Conservation (phyloP, 2,888 invertebrate genomes). For the Acrobeloides nanus region DNA sequence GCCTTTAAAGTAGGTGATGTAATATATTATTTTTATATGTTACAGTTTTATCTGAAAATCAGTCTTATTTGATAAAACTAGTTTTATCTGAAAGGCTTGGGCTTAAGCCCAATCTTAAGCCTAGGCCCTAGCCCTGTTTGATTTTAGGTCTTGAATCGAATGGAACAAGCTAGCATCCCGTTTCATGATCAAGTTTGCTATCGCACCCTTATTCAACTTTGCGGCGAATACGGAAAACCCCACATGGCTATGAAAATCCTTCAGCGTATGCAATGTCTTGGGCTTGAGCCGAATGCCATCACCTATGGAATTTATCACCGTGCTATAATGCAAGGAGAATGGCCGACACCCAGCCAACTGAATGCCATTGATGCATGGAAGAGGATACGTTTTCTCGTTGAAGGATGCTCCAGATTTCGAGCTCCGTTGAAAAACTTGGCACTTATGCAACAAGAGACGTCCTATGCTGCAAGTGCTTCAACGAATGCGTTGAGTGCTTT, state of each 20-base stretch:
- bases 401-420: constrained; percentile 15
- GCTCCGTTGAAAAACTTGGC: too few relatives aligned
- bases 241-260: constrained; percentile 78
- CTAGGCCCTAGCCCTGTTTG: neutral
- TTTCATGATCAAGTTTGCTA: constrained; percentile 68
- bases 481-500: too few relatives aligned
- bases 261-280: constrained; percentile 77
- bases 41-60: too few relatives aligned
- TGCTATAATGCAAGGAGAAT: constrained; percentile 69
- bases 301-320: constrained; percentile 82
- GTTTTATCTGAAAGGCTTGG: neutral
- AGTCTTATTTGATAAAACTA: neutral
- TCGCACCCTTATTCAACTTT: constrained; percentile 94
- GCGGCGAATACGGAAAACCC: constrained; percentile 81
- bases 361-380: constrained; percentile 36
- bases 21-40: too few relatives aligned
- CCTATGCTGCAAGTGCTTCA: too few relatives aligned
- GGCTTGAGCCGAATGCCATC: constrained; percentile 89
- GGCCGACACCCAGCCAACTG: constrained; percentile 34
- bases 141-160: constrained; percentile 67
- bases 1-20: constrained; percentile 36
- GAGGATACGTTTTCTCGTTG: constrained; percentile 24
- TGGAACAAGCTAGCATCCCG: constrained; percentile 72
- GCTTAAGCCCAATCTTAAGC: neutral
- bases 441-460: too few relatives aligned